Base-by-base conservation (phyloP, 2,888 invertebrate species). In the Lasioglossum figueresi region DNA sequence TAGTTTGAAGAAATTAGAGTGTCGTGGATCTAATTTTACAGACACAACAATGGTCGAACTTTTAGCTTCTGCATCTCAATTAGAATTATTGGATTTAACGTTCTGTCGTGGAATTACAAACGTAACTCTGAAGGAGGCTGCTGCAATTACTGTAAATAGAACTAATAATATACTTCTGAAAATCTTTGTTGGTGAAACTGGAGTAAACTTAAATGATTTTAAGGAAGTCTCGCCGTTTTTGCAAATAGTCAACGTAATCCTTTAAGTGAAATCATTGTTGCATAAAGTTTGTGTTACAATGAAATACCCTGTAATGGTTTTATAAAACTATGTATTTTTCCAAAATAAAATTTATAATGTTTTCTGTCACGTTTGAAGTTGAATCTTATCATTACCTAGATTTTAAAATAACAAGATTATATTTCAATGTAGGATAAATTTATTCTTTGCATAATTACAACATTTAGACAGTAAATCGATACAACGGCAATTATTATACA, bases 11-110 rank as follows among this genome's bases (percentile, higher is more conserved):
- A 85, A 85, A 16, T 80, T 94, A n/a, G 90, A 93, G n/a, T 94
- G 94, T 74, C 91, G 90, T 56, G 84, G 85, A 8, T 94, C 94
- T 87, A 78, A 34, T 31, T 83, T 84, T 43, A 83, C 71, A 2
- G 84, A 84, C 63, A 52, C 56, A 71, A 75, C 52, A 4, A 52
- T 78, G 1, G 78, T 40, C 0, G 86, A 81, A 31, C 85, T 94
- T 12, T 89, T 94, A 37, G 87, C 88, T 84, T 88, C 80, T 23
- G 90, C 93, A 5, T 89, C 92, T 2, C 80, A 92, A 56, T 88
- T 95, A 68, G 90, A 92, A 85, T 79, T 89, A 5, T 84, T 95
- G 4, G 94, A 95, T 90, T 84, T 95, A 3, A 93, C 93, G 0
- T 91, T 91, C 5, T 94, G 94, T 71, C 76, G 73, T 71, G 31